Evolutionary conservation across 35 echinoderm and acorn worm species (phyloP).

Genomic region (Apostichopus japonicus): DNA sequence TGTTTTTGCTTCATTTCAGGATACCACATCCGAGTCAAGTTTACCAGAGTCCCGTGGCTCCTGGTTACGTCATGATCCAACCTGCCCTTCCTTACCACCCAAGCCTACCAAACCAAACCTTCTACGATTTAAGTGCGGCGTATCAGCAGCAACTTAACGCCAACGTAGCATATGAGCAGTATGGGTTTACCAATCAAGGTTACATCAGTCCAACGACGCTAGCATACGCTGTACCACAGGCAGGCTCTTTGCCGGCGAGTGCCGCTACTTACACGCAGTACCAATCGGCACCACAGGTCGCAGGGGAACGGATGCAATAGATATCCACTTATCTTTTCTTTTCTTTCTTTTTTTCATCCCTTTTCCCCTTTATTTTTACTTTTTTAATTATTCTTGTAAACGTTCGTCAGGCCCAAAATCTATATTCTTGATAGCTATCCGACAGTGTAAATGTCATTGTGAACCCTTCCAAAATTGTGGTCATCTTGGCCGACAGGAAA

Average conservation of each 20-base stretch:
- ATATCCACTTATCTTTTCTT: neutral
- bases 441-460: neutral
- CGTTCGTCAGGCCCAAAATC: conserved; percentile 35
- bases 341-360: neutral
- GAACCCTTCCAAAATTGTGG: neutral
- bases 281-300: conserved; percentile 46
- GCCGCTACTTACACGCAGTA: conserved; percentile 42
- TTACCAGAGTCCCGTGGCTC: conserved; percentile 39
- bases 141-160: conserved; percentile 53
- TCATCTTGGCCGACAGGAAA: neutral
- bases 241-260: conserved; percentile 20
- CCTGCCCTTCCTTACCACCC: conserved; percentile 50
- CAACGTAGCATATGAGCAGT: conserved; percentile 53
- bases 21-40: conserved; percentile 47
- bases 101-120: conserved; percentile 56
- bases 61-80: conserved; percentile 50
- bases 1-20: conserved; percentile 4
- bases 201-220: conserved; percentile 46
- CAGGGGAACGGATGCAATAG: conserved; percentile 57
- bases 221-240: conserved; percentile 41
- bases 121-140: conserved; percentile 42
- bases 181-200: conserved; percentile 40
- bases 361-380: neutral
- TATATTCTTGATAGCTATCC: neutral
- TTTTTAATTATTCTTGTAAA: conserved; percentile 21